Base-by-base conservation (phyloP, 2,113 vertebrate species). In the Pithys albifrons region DNA sequence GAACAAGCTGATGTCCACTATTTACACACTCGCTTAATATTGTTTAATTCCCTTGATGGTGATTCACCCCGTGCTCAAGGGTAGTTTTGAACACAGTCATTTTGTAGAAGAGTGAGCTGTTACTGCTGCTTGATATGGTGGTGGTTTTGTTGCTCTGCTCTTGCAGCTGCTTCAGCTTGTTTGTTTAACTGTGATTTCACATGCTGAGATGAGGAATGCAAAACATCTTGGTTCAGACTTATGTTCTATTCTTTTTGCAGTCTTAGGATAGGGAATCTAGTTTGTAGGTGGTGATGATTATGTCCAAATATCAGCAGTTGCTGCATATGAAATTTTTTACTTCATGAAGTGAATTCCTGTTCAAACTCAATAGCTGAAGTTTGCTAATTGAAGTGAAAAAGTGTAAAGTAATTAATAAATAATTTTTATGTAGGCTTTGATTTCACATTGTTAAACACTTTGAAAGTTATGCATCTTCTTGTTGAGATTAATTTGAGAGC, bases 161-260 rank as follows among this genome's bases (percentile, higher is more conserved):
- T 65, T 75, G 78, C 84, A 87, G 73, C 91, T 94, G 77, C 77
- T 87, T 79, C 69, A 78, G 66, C 51, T 92, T 73, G 59, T 72
- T 89, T 59, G 37, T 91, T 81, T 41, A 87, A 66, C 49, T 79
- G 25, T 51, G 66, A 52, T 87, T 93, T 78, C 77, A 84, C 61
- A 84, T 70, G 52, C 62, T 77, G 29, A 25, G 37, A 28, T 66
- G 72, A 89, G 45, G 70, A 95, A 67, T 89, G 70, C 48, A 91
- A 57, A 95, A 67, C 84, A 82, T 55, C 45, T 58, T 9, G 2
- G 7, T 72, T 89, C 57, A 75, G 27, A 25, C 7, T 88, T 59
- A 31, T 4, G 17, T 78, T 54, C 41, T 59, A 1, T 16, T 74
- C 61, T 55, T 83, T 29, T 11, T 39, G 13, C 13, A 22, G 23